Percentiles rank a stretch among this genome's conserved stretches.
phyloP scores from a whole-genome alignment of 2,113 vertebrate species.

The Helogale parvula region DNA sequence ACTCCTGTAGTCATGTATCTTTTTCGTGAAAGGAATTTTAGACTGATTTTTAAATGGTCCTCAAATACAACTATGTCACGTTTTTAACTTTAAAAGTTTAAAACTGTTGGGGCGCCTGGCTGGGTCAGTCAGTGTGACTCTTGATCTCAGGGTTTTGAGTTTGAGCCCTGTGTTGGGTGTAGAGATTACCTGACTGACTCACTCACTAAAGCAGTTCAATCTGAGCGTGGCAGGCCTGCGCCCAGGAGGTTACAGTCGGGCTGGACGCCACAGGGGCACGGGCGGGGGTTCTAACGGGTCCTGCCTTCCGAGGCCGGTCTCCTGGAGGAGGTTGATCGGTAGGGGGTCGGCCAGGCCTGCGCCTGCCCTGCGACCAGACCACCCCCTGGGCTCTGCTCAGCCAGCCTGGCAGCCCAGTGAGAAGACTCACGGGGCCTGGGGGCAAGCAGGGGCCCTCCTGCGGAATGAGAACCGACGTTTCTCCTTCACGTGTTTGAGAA shows the following conservation, averaged over 20 bases:
- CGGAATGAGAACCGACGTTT: neutral
- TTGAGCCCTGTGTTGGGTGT: neutral
- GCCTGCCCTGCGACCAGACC: accelerated
- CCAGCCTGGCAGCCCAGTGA: accelerated
- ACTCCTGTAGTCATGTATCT: neutral
- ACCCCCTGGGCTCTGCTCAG: neutral
- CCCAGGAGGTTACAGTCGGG: neutral
- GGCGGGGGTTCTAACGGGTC: neutral
- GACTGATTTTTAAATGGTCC: neutral
- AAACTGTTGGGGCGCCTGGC: neutral
- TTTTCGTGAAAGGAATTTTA: neutral
- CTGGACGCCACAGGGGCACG: accelerated
- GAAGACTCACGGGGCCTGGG: neutral
- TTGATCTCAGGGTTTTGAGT: neutral
- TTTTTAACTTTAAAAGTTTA: neutral
- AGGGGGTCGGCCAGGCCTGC: neutral
- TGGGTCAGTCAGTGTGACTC: neutral
- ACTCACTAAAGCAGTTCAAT: neutral
- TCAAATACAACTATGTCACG: neutral
- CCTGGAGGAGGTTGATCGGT: neutral
- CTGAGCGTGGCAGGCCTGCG: neutral
- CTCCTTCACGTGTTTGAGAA: neutral
- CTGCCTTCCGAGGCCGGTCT: neutral
- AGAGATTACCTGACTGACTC: neutral
- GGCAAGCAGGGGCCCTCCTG: neutral